A percentile compares a stretch with the other conserved stretches of the same genome.
Conservation (phyloP, 2,113 vertebrate species). For the Callaeas wilsoni region DNA sequence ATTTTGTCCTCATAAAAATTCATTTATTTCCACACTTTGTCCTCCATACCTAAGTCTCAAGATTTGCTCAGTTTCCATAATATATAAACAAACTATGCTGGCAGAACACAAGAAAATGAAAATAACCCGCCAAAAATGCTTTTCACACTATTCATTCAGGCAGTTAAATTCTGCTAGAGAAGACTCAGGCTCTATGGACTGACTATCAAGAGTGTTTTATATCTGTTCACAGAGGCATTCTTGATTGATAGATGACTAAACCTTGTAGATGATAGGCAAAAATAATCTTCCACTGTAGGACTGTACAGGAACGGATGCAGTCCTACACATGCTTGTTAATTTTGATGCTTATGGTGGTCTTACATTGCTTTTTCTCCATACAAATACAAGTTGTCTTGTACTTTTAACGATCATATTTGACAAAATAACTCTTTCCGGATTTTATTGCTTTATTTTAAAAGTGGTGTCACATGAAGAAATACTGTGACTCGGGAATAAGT, state of each 20-base stretch:
- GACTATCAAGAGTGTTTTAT: neutral
- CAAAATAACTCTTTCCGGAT: neutral
- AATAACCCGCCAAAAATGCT: neutral
- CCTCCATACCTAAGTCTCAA: neutral
- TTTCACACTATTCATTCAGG: neutral
- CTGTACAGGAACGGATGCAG: rapidly evolving
- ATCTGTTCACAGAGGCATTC: neutral
- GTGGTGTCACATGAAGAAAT: neutral
- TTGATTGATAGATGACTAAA: neutral
- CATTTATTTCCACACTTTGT: neutral
- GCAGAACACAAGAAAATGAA: neutral
- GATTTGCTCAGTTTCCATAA: neutral
- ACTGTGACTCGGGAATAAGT: neutral
- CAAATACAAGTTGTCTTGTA: neutral
- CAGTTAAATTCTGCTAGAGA: neutral
- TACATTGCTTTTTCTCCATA: neutral
- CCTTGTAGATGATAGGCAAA: neutral
- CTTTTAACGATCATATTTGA: neutral
- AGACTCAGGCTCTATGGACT: neutral
- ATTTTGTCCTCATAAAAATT: neutral
- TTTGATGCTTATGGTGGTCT: neutral
- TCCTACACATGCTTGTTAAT: neutral
- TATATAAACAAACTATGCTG: neutral
- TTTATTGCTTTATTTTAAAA: neutral
- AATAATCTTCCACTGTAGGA: neutral